phyloP scores from a whole-genome alignment of 2,113 vertebrate species.

The Spheniscus mendiculus region DNA sequence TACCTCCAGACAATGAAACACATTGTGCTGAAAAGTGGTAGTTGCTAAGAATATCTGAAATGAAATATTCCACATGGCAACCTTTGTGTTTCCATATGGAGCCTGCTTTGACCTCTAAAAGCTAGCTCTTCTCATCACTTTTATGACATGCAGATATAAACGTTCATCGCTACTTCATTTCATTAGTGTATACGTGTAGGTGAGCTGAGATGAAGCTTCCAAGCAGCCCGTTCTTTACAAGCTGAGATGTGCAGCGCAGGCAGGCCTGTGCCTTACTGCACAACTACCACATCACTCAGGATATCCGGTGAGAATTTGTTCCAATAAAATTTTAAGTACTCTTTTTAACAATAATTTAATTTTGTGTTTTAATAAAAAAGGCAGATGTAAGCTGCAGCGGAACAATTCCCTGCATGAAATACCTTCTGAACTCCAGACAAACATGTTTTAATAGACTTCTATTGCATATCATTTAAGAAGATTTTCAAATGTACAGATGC shows the following conservation, averaged over 20 bases:
- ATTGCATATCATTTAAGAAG: not conserved
- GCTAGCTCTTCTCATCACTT: not conserved
- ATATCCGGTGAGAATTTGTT: not conserved
- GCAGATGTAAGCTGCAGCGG: not conserved
- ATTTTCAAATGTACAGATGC: not conserved
- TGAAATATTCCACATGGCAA: not conserved
- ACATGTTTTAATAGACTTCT: not conserved
- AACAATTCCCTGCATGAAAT: not conserved
- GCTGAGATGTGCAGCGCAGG: not conserved
- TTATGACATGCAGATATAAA: not conserved
- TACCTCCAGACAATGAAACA: not conserved
- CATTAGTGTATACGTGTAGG: accelerated
- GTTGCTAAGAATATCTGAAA: not conserved
- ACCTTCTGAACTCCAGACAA: not conserved
- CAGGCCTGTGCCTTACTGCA: not conserved
- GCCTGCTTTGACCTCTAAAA: not conserved
- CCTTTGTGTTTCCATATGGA: not conserved
- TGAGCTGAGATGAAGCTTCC: not conserved
- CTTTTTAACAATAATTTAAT: not conserved
- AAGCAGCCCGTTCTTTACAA: not conserved
- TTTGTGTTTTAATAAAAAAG: not conserved
- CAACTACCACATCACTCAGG: not conserved
- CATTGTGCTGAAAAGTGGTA: not conserved
- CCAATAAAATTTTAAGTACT: not conserved
- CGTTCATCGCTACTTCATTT: accelerated